These are phyloP conservation scores for Silurus asotus DNA, from an alignment of 2,113 vertebrate genomes.

Conservation along the genomic window DNA sequence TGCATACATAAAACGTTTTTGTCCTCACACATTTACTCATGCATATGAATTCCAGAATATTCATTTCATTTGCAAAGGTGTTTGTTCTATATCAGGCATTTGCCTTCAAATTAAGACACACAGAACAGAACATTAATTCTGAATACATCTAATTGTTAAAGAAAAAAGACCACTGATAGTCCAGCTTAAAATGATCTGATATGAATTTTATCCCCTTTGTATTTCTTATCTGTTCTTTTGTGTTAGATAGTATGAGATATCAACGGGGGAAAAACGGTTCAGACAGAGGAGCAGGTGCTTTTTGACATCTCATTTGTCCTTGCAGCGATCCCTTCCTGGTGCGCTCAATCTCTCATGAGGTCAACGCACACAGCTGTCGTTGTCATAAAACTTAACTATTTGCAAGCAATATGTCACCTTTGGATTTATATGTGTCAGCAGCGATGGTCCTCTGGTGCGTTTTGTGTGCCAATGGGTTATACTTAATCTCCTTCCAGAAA, in stretches of 20 bases:
- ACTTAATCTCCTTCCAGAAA: conserved; percentile 7
- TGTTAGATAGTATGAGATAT: neutral
- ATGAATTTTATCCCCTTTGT: neutral
- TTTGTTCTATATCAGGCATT: neutral
- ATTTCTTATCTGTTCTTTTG: neutral
- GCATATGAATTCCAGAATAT: neutral
- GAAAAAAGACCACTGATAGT: neutral
- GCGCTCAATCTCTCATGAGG: conserved; percentile 34
- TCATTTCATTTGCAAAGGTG: neutral
- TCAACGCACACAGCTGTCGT: conserved; percentile 44
- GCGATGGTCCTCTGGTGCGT: neutral
- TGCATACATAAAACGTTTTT: no score
- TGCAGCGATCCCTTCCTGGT: conserved; percentile 13
- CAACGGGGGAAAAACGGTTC: neutral
- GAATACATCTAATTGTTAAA: neutral
- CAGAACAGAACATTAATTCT: neutral
- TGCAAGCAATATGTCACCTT: conserved; percentile 18
- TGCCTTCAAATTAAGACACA: neutral
- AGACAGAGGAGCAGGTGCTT: conserved; percentile 47
- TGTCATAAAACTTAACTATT: conserved; percentile 44
- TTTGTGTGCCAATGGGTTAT: neutral
- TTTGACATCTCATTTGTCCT: conserved; percentile 43
- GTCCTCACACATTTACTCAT: no score
- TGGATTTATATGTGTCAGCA: neutral
- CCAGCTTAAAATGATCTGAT: neutral